These are phyloP conservation scores for Charina bottae DNA, from an alignment of 2,113 vertebrate species.

Conservation along the genomic window DNA sequence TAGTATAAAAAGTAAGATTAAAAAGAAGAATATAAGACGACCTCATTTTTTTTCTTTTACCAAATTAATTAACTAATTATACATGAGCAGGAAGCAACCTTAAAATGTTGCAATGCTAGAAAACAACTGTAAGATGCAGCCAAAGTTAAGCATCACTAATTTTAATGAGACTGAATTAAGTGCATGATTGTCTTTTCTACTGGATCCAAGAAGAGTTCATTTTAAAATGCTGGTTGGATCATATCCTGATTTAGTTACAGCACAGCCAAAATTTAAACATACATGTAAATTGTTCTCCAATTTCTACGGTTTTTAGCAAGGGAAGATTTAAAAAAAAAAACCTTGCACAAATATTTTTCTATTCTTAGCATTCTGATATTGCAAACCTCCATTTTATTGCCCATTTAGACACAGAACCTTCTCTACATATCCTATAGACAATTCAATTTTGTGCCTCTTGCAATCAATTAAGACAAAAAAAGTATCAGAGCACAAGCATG, in stretches of 20 bases:
- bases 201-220: background rate
- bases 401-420: background rate
- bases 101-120: background rate
- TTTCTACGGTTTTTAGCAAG: background rate
- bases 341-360: background rate
- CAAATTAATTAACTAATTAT: background rate
- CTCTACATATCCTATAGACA: accelerated
- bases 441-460: background rate
- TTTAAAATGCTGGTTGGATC: background rate
- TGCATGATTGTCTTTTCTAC: background rate
- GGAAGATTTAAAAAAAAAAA: conserved; percentile 5
- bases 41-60: conserved; percentile 11
- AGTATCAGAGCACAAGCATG: background rate
- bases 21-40: background rate
- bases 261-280: background rate
- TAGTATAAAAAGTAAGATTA: background rate
- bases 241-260: background rate
- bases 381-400: background rate
- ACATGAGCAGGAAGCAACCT: background rate
- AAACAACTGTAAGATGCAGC: background rate
- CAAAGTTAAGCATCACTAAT: background rate
- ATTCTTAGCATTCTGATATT: background rate
- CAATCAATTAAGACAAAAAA: background rate
- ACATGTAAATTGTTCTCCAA: background rate
- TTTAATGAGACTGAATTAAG: background rate